Percentiles rank a stretch among this genome's conserved stretches.
Evolutionary conservation across 2,888 invertebrate species (phyloP).

Genomic region (Epirrita christyi): DNA sequence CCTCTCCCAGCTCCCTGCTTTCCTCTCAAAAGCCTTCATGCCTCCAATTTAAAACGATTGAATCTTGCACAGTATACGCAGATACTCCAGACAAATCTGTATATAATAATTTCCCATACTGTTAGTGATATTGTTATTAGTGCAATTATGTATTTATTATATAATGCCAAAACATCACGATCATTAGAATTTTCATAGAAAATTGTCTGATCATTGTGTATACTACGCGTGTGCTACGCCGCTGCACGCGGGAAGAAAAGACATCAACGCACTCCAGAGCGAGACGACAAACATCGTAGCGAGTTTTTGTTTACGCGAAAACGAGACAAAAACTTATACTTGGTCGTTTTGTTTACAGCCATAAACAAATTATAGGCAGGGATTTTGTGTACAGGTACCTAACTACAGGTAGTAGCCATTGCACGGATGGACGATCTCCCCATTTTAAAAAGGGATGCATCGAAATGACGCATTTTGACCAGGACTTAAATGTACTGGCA

Average conservation of each 20-base stretch:
- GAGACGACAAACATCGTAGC: constrained; percentile 53
- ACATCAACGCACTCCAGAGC: constrained; percentile 74
- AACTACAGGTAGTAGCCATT: constrained; percentile 68
- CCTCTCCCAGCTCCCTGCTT: constrained; percentile 63
- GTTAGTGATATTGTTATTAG: no score
- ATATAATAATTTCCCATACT: background rate
- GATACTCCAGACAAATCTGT: constrained; percentile 26
- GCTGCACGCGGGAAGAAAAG: constrained; percentile 68
- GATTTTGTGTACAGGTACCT: constrained; percentile 73
- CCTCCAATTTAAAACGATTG: constrained; percentile 67
- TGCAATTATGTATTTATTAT: no score
- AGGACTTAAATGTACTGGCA: constrained; percentile 52
- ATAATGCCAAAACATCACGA: background rate
- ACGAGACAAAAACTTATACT: constrained; percentile 60
- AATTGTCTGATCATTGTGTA: constrained; percentile 45
- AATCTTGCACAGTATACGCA: constrained; percentile 48
- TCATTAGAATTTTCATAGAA: constrained; percentile 14
- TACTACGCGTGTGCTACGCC: constrained; percentile 55
- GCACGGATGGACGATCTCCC: constrained; percentile 80
- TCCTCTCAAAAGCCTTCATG: constrained; percentile 50
- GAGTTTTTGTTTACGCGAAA: constrained; percentile 58
- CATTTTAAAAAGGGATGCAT: constrained; percentile 70
- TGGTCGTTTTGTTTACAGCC: constrained; percentile 67
- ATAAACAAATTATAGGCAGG: constrained; percentile 71
- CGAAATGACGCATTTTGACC: constrained; percentile 62